These are phyloP conservation scores for Scomber scombrus DNA, from an alignment of 2,113 vertebrate genomes.

Conservation along the genomic window DNA sequence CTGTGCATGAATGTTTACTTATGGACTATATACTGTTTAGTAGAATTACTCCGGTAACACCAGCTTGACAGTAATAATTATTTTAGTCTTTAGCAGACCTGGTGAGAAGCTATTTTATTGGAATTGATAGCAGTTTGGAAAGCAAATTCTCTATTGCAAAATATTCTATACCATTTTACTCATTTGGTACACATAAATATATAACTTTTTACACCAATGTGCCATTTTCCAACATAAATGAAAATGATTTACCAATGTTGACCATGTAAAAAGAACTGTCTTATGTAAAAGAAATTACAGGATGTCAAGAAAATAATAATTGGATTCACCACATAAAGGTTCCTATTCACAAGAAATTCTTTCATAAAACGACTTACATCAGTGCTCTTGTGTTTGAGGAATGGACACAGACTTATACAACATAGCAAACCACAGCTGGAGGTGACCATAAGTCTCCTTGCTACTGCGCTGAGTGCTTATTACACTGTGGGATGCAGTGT, in stretches of 20 bases:
- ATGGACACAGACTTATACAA: conserved; percentile 46
- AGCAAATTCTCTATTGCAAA: too few species aligned
- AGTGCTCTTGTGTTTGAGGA: conserved; percentile 12
- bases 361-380: conserved; percentile 45
- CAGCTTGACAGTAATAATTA: too few species aligned
- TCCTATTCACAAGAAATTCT: conserved; percentile 31
- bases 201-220: neutral
- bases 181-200: neutral
- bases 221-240: conserved; percentile 7
- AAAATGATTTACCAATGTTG: conserved; percentile 9
- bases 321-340: conserved; percentile 5
- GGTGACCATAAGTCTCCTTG: conserved; percentile 53
- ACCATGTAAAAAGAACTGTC: neutral
- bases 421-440: conserved; percentile 53
- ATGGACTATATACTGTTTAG: too few species aligned
- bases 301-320: conserved; percentile 28
- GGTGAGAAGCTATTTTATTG: too few species aligned
- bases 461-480: conserved; percentile 46
- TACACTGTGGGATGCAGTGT: conserved; percentile 52
- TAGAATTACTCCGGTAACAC: too few species aligned
- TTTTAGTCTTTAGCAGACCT: too few species aligned
- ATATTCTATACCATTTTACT: neutral
- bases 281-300: neutral
- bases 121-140: too few species aligned
- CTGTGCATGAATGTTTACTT: conserved; percentile 1